A percentile compares a stretch with the other conserved stretches of the same genome.
Evolutionary conservation across 1,140 invertebrate species (phyloP).

Genomic region (Brachionus angularis): DNA sequence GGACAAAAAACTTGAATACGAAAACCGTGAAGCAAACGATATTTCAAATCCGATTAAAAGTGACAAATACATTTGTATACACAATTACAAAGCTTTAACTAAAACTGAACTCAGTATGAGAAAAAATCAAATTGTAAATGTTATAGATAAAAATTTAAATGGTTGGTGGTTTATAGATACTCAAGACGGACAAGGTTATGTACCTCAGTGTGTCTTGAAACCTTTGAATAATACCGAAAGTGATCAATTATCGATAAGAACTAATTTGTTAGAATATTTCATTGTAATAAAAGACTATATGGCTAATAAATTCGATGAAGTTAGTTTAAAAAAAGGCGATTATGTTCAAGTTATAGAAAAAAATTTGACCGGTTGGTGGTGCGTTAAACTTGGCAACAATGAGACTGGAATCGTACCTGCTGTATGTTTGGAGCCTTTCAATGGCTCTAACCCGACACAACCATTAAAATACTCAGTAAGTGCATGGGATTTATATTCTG

Average conservation of each 20-base stretch:
- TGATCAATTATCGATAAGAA: background rate
- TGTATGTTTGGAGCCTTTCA: no score
- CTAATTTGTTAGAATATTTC: background rate
- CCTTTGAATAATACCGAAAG: background rate
- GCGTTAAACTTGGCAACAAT: background rate
- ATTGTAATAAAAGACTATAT: background rate
- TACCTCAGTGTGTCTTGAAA: background rate
- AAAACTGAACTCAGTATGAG: background rate
- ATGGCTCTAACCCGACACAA: no score
- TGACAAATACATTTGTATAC: conserved; percentile 4
- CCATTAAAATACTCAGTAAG: no score
- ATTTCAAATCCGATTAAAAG: background rate
- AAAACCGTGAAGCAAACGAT: background rate
- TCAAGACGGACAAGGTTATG: background rate
- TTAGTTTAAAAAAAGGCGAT: conserved; percentile 4
- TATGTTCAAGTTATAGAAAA: conserved; percentile 7
- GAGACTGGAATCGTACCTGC: background rate
- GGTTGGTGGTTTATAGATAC: conserved; percentile 25
- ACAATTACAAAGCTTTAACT: conserved; percentile 5
- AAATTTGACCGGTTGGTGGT: conserved; percentile 16
- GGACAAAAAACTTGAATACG: background rate
- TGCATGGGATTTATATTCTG: no score
- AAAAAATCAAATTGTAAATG: conserved; percentile 22
- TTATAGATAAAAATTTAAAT: conserved; percentile 12
- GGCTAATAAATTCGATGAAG: conserved; percentile 6